These are phyloP conservation scores for Ormia ochracea DNA, from an alignment of 2,888 invertebrate species.

Conservation along the genomic window DNA sequence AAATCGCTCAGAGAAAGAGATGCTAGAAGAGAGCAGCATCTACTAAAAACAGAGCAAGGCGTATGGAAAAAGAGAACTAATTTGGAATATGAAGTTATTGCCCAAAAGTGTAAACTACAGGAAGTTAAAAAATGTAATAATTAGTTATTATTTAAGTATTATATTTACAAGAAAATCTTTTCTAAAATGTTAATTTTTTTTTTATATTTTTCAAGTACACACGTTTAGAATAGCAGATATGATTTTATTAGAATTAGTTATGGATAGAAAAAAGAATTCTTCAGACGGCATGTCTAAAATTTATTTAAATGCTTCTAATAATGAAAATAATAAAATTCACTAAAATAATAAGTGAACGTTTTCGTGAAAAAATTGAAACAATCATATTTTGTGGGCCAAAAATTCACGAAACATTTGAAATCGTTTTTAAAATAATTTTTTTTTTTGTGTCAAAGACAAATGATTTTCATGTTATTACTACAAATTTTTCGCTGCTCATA, in stretches of 20 bases:
- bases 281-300: no score
- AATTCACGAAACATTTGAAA: not conserved
- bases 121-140: no score
- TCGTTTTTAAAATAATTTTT: not conserved
- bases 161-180: no score
- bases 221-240: no score
- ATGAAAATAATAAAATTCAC: no score
- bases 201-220: no score
- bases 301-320: no score
- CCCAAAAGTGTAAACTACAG: no score
- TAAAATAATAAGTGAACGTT: not conserved
- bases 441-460: constrained; percentile 44
- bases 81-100: not conserved
- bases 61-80: not conserved
- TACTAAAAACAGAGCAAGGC: not conserved
- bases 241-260: no score
- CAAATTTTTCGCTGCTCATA: not conserved
- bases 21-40: not conserved
- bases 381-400: constrained; percentile 39
- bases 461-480: not conserved
- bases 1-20: constrained; percentile 24
- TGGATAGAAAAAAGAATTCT: no score
- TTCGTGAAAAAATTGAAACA: not conserved
- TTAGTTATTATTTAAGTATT: no score
- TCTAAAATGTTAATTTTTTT: no score